Evolutionary conservation across 2,113 vertebrate species (phyloP).

Genomic region (Calypte anna): DNA sequence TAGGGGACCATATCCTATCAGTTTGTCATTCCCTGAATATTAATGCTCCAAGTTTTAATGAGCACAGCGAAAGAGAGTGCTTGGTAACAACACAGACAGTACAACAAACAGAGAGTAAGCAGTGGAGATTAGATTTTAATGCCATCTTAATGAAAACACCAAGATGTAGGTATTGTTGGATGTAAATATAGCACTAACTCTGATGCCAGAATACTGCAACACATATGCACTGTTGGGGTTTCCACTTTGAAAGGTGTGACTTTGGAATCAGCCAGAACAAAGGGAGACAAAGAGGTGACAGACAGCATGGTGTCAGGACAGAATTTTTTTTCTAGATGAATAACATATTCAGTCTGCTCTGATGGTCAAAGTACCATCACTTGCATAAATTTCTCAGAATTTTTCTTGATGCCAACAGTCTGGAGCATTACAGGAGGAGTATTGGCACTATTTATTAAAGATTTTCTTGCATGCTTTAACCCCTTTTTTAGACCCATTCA

Average conservation of each 20-base stretch:
- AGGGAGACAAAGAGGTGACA: neutral
- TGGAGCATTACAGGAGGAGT: neutral
- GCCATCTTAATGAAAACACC: neutral
- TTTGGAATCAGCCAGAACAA: neutral
- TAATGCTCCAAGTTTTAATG: constrained; percentile 28
- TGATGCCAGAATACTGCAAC: neutral
- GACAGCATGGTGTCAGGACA: neutral
- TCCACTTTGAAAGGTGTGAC: neutral
- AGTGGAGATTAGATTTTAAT: constrained; percentile 49
- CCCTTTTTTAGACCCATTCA: neutral
- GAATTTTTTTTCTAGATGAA: neutral
- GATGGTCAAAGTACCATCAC: neutral
- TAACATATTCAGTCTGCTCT: neutral
- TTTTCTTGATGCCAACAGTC: neutral
- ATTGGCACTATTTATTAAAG: neutral
- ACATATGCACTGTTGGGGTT: neutral
- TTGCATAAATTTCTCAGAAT: neutral
- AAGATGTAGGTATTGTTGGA: neutral
- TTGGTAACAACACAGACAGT: constrained; percentile 20
- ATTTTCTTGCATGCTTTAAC: neutral
- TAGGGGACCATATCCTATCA: neutral
- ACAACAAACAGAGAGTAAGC: constrained; percentile 14
- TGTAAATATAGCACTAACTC: neutral
- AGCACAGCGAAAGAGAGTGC: neutral
- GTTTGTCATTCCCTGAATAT: neutral